Base-by-base conservation (phyloP, 2,888 invertebrate genomes). In the Erynnis tages region DNA sequence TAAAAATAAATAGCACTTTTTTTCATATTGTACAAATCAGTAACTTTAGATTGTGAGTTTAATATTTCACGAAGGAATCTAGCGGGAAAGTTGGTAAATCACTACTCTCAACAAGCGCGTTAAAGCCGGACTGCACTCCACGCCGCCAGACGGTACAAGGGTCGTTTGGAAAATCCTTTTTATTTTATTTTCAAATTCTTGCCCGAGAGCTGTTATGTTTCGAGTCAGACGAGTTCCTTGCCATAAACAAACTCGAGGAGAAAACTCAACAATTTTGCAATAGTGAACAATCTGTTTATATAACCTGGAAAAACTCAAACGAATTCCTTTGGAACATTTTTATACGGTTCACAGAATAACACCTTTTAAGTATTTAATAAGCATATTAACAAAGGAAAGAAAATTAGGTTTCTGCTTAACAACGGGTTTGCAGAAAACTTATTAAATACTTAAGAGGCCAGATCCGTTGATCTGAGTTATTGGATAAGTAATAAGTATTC, bases 91-190 rank as follows among this genome's bases (percentile, higher is more conserved):
- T 34, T 11, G 27, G 34, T 41, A 43, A 49, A 49, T 41, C 41
- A 43, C 49, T 25, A 34, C 34, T 46, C 46, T 40, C 32, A 43
- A 49, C 41, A 49, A 27, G 34, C 49, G 34, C 41, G 41, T 49
- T 43, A 49, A 27, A 16, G 41, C 27, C 25, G 34, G 41, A 40
- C 41, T 41, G 41, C 49, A 41, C 49, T 49, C 49, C 17, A 34
- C 30, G 27, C 19, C 19, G 34, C 49, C 41, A 49, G 49, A 49
- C 41, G 35, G 41, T 32, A 29, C 19, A 25, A 38, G 46, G 27
- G 53, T 44, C 4, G 37, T 52, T 35, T 43, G 10, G 35, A 55
- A 54, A 54, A 35, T 49, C 46, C 47, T 55, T 30, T 54, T 41
- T 47, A 35, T 38, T 53, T 50, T 41, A 50, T 50, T 50, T 43